Conservation (phyloP, 23 tunicate genomes). For the Aplidium turbinatum region DNA sequence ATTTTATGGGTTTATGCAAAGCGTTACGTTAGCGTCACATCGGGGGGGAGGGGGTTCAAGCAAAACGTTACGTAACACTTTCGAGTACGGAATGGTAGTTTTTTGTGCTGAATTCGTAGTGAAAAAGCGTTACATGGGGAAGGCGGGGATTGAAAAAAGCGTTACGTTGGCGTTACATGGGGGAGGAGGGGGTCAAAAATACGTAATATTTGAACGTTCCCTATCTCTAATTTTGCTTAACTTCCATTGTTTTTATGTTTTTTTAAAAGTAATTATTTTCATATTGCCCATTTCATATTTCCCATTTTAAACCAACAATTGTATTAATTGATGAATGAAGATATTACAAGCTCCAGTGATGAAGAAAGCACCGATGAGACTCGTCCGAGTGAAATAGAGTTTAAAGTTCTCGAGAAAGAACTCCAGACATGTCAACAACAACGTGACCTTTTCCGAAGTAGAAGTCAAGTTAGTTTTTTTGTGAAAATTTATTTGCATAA, state of each 20-base stretch:
- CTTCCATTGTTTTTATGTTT: not conserved
- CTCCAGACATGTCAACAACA: conserved; percentile 26
- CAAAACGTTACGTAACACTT: too few relatives aligned
- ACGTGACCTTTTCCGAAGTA: conserved; percentile 21
- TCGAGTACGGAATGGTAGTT: too few relatives aligned
- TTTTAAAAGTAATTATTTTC: not conserved
- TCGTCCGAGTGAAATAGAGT: conserved; percentile 56
- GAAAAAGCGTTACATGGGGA: too few relatives aligned
- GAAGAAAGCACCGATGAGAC: conserved; percentile 14
- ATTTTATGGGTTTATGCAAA: too few relatives aligned
- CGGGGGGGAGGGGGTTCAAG: too few relatives aligned
- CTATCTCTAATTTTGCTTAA: not conserved
- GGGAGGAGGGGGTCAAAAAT: too few relatives aligned
- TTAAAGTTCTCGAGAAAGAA: conserved; percentile 47
- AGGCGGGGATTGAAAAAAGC: too few relatives aligned
- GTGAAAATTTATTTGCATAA: too few relatives aligned
- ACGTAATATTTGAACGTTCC: too few relatives aligned
- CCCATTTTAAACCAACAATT: not conserved
- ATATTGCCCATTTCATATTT: not conserved
- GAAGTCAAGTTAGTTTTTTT: conserved; percentile 36
- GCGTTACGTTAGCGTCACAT: too few relatives aligned
- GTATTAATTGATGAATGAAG: conserved; percentile 8
- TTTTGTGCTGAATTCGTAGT: too few relatives aligned
- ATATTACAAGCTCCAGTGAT: conserved; percentile 50
- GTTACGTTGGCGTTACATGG: too few relatives aligned